Evolutionary conservation across 2,888 invertebrate genomes (phyloP).

Genomic region (Eugnorisma glareosa): DNA sequence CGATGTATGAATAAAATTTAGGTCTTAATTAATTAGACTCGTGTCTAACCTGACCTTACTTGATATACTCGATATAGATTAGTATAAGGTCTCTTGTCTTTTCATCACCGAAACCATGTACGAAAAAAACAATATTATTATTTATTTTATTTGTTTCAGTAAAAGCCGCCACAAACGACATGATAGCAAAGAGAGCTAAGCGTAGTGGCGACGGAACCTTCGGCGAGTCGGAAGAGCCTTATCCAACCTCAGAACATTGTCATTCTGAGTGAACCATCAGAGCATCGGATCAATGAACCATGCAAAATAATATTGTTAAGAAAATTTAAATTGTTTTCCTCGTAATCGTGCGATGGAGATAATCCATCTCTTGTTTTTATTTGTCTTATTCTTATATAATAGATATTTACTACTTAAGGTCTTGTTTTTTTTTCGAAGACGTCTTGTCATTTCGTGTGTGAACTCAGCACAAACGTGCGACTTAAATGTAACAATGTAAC

Average conservation of each 20-base stretch:
- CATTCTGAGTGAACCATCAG: conserved; percentile 49
- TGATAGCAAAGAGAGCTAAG: conserved; percentile 80
- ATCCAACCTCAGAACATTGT: conserved; percentile 66
- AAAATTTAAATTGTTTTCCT: neutral
- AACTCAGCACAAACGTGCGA: neutral
- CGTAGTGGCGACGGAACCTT: conserved; percentile 83
- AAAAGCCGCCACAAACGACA: conserved; percentile 82
- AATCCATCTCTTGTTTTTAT: conserved; percentile 23
- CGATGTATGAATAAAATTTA: neutral
- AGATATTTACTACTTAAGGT: no score
- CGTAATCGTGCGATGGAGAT: conserved; percentile 3
- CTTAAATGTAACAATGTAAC: neutral
- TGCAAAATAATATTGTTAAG: conserved; percentile 12
- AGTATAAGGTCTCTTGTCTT: no score
- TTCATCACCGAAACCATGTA: neutral
- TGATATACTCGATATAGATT: no score
- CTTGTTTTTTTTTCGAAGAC: neutral
- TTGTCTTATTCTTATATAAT: conserved; percentile 1
- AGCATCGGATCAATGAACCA: neutral
- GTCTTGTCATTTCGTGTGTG: neutral
- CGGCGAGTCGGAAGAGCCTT: conserved; percentile 77
- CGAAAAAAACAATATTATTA: conserved; percentile 3
- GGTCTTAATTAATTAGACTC: neutral
- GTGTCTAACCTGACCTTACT: neutral
- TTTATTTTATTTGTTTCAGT: conserved; percentile 76